Percentiles rank a stretch among this genome's conserved stretches.
Conservation (phyloP, 2,888 invertebrate genomes). For the Hoplodrina ambigua region DNA sequence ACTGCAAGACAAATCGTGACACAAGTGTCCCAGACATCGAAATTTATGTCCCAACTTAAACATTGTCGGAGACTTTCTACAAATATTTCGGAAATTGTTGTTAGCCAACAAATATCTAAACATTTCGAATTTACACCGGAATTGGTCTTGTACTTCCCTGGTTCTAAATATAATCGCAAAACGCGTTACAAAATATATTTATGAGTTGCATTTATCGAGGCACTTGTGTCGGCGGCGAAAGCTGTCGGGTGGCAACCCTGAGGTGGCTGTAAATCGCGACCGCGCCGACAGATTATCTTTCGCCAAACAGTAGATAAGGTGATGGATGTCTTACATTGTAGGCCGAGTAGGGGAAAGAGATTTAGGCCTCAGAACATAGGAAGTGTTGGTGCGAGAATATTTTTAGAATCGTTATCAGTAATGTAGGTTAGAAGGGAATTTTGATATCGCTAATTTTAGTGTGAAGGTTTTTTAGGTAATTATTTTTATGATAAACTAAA, state of each 20-base stretch:
- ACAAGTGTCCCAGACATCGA: constrained; percentile 55
- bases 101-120: constrained; percentile 20
- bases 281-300: constrained; percentile 71
- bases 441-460: constrained; percentile 18
- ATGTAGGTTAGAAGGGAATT: constrained; percentile 6
- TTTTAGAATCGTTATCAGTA: constrained; percentile 25
- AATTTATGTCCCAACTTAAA: constrained; percentile 51
- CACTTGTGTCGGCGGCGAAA: constrained; percentile 58
- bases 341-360: constrained; percentile 23
- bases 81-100: constrained; percentile 47
- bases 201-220: constrained; percentile 60
- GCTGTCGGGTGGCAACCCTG: constrained; percentile 61
- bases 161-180: constrained; percentile 53
- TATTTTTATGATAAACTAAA: background rate
- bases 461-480: constrained; percentile 13
- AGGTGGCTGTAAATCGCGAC: constrained; percentile 65
- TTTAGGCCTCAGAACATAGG: constrained; percentile 27
- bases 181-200: constrained; percentile 60
- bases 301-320: constrained; percentile 74
- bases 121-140: constrained; percentile 49
- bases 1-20: constrained; percentile 58
- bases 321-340: constrained; percentile 70
- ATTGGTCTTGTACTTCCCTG: constrained; percentile 39
- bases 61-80: constrained; percentile 46
- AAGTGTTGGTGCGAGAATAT: constrained; percentile 31